Evolutionary conservation across 2,113 vertebrate genomes (phyloP).

Genomic region (Isurus oxyrinchus): DNA sequence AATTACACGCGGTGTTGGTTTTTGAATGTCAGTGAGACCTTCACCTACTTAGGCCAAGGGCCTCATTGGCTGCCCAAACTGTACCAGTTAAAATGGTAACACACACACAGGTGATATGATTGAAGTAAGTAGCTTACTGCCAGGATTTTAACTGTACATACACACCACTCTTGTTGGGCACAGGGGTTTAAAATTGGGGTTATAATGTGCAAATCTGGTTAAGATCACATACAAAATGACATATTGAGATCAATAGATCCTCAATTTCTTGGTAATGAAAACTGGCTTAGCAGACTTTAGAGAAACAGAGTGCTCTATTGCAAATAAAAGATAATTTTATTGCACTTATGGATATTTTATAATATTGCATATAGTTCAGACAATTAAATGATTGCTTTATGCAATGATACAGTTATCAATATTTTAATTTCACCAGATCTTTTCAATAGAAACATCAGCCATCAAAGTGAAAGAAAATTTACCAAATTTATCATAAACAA

Average conservation of each 20-base stretch:
- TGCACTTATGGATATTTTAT: not conserved
- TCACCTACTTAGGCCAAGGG: not conserved
- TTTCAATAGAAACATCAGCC: not conserved
- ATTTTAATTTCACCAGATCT: not conserved
- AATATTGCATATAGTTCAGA: not conserved
- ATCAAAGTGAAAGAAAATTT: not conserved
- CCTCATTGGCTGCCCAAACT: not conserved
- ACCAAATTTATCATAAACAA: not conserved
- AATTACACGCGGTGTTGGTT: not conserved
- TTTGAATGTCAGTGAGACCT: not conserved
- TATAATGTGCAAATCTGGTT: not conserved
- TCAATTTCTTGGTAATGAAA: too few relatives aligned
- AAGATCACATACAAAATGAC: not conserved
- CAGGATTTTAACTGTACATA: not conserved
- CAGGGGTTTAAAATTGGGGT: too few relatives aligned
- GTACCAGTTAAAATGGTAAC: not conserved
- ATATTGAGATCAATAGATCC: not conserved
- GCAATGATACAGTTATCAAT: not conserved
- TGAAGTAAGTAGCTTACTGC: not conserved
- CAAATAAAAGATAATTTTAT: not conserved
- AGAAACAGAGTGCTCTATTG: not conserved
- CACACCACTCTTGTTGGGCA: not conserved
- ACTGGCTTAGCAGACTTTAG: not conserved
- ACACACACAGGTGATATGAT: not conserved
- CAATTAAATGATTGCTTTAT: not conserved